Conservation (phyloP, 2,113 vertebrate genomes). For the Manacus vitellinus region DNA sequence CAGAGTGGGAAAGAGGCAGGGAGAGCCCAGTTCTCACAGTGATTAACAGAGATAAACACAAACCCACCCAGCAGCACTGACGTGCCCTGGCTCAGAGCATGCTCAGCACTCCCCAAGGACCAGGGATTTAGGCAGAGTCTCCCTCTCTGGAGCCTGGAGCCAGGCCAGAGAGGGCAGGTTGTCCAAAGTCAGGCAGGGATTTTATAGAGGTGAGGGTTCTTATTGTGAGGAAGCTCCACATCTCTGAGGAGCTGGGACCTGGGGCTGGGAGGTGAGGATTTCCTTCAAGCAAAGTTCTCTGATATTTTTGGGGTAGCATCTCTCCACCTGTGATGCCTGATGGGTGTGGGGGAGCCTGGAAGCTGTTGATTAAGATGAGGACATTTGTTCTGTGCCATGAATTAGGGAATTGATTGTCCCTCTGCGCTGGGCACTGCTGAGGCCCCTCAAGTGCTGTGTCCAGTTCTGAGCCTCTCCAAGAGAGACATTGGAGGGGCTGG, state of each 20-base stretch:
- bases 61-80: background rate
- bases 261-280: background rate
- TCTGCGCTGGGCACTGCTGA: background rate
- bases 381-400: background rate
- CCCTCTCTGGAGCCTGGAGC: background rate
- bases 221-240: rapidly evolving
- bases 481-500: background rate
- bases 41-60: background rate
- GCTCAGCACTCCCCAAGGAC: background rate
- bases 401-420: background rate
- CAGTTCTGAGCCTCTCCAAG: background rate
- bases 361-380: background rate
- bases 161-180: background rate
- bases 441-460: background rate
- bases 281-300: background rate
- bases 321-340: rapidly evolving
- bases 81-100: background rate
- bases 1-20: background rate
- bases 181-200: background rate
- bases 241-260: background rate
- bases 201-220: background rate
- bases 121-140: background rate
- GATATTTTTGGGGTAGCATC: background rate
- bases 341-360: background rate
- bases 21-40: background rate